Evolutionary conservation across 2,113 vertebrate genomes (phyloP).

Genomic region (Oceanodroma tethys): DNA sequence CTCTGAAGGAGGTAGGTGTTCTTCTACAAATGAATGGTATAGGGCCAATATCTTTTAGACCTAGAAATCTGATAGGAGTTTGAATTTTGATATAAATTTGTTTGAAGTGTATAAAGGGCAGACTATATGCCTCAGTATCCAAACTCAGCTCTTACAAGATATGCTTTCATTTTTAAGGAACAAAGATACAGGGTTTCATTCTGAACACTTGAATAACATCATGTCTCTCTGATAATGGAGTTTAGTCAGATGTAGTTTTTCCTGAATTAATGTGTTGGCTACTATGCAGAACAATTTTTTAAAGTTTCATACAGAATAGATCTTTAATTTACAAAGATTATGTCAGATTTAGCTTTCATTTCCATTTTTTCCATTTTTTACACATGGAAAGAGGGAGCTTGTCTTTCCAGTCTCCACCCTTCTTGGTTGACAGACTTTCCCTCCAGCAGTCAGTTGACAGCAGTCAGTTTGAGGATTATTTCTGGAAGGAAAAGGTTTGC

Average conservation of each 20-base stretch:
- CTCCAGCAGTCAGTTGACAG: constrained; percentile 27
- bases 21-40: neutral
- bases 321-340: neutral
- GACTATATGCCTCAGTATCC: neutral
- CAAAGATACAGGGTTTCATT: neutral
- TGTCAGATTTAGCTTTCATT: neutral
- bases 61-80: neutral
- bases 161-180: neutral
- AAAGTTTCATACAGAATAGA: neutral
- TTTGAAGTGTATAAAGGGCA: neutral
- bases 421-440: constrained; percentile 6
- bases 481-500: constrained; percentile 35
- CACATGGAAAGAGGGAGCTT: neutral
- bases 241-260: neutral
- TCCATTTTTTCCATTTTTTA: neutral
- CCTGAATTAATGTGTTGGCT: neutral
- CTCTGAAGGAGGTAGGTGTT: neutral
- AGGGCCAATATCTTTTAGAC: neutral
- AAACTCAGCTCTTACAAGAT: neutral
- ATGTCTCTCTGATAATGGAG: neutral
- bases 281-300: neutral
- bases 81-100: neutral
- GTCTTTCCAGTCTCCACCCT: neutral
- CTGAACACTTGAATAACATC: neutral
- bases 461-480: constrained; percentile 24